Base-by-base conservation (phyloP, 2,113 vertebrate genomes). In the Marmota flaviventris region DNA sequence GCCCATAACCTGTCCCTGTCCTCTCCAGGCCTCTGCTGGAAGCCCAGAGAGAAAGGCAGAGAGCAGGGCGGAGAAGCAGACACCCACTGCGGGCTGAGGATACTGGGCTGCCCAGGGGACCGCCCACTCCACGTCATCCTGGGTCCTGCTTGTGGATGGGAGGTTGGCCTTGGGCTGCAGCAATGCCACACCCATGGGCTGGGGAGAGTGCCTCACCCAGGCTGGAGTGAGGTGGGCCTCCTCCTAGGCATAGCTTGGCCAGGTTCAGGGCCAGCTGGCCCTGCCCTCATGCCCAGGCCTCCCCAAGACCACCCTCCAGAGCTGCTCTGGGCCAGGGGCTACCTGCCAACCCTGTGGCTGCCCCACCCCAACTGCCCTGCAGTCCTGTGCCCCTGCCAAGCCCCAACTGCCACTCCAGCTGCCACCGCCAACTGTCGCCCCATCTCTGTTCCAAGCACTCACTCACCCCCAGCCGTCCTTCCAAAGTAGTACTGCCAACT, bases 321-420 rank as follows among this genome's bases (percentile, higher is more conserved):
- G 73, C 82, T 42, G 32, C 77, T 76, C 53, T 67, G 2, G 77
- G 84, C 95, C 85, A 92, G 89, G 82, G 96, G 87, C 96, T 97
- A 96, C 93, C 89, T 89, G 95, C 98, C 97, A 98, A 61, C 37
- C 58, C 88, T 82, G 32, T 1, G n/a, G 89, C 70, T 25, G 95
- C 95, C 92, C 97, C 96, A 93, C 96, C 97, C 97, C 51, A 70
- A 75, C 96, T 92, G 86, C 85, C 93, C 97, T 91, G 69, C 22
- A 2, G 86, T 69, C 91, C 93, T 27, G 82, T 14, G 25, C 77
- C 96, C 97, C 97, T 97, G 97, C 98, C 98, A 97, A 95, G 96
- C 84, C 96, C 97, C 98, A 97, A 96, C 95, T 97, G 97, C 95
- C 93, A 24, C 94, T 96, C 95, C 98, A 98, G 98, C 98, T 98